A percentile compares a stretch with the other conserved stretches of the same genome.
Evolutionary conservation across 2,797 vertebrate species (phyloP).

Genomic region (Fistularia commersonii): DNA sequence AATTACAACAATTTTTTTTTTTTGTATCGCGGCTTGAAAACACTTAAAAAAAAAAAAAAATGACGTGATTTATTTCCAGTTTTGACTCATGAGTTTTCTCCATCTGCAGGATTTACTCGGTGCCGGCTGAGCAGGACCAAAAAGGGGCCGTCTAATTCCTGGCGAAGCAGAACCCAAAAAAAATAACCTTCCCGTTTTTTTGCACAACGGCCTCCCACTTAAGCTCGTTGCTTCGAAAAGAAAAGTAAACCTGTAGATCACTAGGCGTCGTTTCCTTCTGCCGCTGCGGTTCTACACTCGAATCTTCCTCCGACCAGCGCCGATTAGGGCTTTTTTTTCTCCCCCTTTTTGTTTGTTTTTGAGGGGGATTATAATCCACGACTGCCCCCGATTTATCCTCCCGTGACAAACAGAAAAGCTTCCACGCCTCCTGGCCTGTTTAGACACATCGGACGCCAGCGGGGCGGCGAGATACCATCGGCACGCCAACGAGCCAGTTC

Average conservation of each 20-base stretch:
- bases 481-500: too few species aligned
- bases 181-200: slow-evolving; percentile 15
- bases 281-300: too few species aligned
- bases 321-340: too few species aligned
- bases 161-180: slow-evolving; percentile 17
- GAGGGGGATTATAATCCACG: too few species aligned
- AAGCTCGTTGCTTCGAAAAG: slow-evolving; percentile 14
- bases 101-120: slow-evolving; percentile 69
- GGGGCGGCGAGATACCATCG: too few species aligned
- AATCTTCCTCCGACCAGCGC: too few species aligned
- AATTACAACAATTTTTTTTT: slow-evolving; percentile 24
- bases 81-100: slow-evolving; percentile 8
- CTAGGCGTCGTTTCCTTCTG: too few species aligned
- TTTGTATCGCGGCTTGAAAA: slow-evolving; percentile 32
- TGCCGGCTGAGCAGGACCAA: slow-evolving; percentile 72
- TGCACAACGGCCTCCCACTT: slow-evolving; percentile 45
- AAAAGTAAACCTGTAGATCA: slow-evolving; percentile 9
- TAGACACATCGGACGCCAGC: too few species aligned
- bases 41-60: slow-evolving; percentile 11
- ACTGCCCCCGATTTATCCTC: too few species aligned
- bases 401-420: too few species aligned
- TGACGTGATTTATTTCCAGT: slow-evolving; percentile 26
- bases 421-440: too few species aligned
- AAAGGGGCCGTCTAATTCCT: slow-evolving; percentile 67
- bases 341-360: too few species aligned